These are phyloP conservation scores for Scolopax mira DNA, from an alignment of 2,113 vertebrate species.

Conservation along the genomic window DNA sequence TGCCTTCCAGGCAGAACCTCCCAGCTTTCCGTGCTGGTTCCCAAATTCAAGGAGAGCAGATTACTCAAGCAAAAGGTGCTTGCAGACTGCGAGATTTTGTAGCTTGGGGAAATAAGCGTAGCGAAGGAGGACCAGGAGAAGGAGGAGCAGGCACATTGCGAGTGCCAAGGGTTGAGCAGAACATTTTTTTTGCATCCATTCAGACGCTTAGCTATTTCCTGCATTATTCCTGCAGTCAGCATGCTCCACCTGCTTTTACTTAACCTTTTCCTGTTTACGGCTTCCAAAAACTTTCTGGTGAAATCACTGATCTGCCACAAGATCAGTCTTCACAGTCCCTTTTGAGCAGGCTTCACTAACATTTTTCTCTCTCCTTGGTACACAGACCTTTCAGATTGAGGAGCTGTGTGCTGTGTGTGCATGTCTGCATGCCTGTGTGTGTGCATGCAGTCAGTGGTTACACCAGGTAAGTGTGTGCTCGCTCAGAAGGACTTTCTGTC, in stretches of 20 bases:
- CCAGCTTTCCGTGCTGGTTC: neutral
- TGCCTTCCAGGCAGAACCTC: neutral
- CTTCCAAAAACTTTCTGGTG: conserved; percentile 59
- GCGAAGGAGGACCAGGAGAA: neutral
- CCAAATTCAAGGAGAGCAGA: neutral
- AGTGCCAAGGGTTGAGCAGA: conserved; percentile 49
- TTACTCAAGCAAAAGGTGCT: conserved; percentile 26
- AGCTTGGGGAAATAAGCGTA: neutral
- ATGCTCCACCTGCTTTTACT: conserved; percentile 76
- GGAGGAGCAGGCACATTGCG: neutral
- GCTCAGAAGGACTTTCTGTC: neutral
- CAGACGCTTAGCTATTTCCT: conserved; percentile 78
- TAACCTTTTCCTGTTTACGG: conserved; percentile 77
- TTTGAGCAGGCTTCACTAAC: neutral
- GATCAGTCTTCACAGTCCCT: neutral
- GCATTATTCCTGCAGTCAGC: conserved; percentile 54
- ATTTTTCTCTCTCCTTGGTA: neutral
- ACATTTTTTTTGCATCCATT: conserved; percentile 67
- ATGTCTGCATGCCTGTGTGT: neutral
- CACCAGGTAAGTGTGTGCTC: neutral
- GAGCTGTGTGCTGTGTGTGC: neutral
- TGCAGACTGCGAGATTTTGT: neutral
- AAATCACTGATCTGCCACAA: conserved; percentile 19
- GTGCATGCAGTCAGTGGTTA: neutral
- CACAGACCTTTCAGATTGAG: neutral